A percentile compares a stretch with the other conserved stretches of the same genome.
These are phyloP conservation scores for pig (Sus scrofa) DNA, from an alignment of 2,113 vertebrate species.

Conservation along the genomic window T2T-Sscrofa CM000818.6:117746001-117746500, in stretches of 20 bases:
- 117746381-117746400: not conserved
- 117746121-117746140: accelerated
- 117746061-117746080: not conserved
- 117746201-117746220: accelerated
- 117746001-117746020: not conserved
- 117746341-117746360: not conserved
- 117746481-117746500: not conserved
- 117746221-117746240: not conserved
- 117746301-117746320: not conserved
- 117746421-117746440: not conserved
- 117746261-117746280: not conserved
- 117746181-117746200: not conserved
- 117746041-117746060: not conserved
- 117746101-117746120: not conserved
- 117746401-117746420: accelerated
- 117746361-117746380: not conserved
- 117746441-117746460: not conserved
- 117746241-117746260: not conserved
- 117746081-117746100: not conserved
- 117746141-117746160: not conserved
- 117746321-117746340: too few species aligned
- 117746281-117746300: not conserved
- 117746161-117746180: not conserved
- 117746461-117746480: not conserved
- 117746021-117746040: not conserved